phyloP scores from a whole-genome alignment of 2,888 invertebrate species.

The Philereme vetulata region DNA sequence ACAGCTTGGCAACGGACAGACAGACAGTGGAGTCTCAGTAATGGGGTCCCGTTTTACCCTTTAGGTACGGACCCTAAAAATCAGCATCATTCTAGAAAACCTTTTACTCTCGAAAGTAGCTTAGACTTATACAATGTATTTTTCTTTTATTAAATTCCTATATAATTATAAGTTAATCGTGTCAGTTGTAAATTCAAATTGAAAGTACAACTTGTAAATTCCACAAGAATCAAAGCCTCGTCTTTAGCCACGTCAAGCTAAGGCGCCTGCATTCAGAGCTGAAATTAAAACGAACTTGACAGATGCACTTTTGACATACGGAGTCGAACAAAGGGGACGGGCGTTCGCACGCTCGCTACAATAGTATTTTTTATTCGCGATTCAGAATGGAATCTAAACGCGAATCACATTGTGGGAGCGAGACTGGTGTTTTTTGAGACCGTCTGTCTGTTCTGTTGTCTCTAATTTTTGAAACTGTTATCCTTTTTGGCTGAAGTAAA shows the following conservation, averaged over 20 bases:
- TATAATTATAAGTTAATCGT: too few species aligned
- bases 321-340: constrained; percentile 61
- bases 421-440: constrained; percentile 47
- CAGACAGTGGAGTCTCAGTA: too few species aligned
- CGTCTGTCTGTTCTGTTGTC: constrained; percentile 32
- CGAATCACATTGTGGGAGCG: constrained; percentile 70
- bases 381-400: constrained; percentile 69
- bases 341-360: constrained; percentile 76
- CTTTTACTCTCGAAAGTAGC: too few species aligned
- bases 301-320: constrained; percentile 71
- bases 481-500: too few species aligned
- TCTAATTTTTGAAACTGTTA: constrained; percentile 10
- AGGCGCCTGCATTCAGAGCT: constrained; percentile 45
- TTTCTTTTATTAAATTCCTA: too few species aligned
- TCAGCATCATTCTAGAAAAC: too few species aligned
- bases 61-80: too few species aligned
- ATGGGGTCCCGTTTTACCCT: too few species aligned
- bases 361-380: constrained; percentile 61
- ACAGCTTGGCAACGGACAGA: too few species aligned
- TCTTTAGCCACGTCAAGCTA: constrained; percentile 1
- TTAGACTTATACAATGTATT: too few species aligned
- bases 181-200: too few species aligned
- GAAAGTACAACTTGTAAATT: neutral
- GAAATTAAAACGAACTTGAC: constrained; percentile 57
- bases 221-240: too few species aligned